Conservation (phyloP, 2,797 vertebrate genomes). For the Phalloptychus januarius region DNA sequence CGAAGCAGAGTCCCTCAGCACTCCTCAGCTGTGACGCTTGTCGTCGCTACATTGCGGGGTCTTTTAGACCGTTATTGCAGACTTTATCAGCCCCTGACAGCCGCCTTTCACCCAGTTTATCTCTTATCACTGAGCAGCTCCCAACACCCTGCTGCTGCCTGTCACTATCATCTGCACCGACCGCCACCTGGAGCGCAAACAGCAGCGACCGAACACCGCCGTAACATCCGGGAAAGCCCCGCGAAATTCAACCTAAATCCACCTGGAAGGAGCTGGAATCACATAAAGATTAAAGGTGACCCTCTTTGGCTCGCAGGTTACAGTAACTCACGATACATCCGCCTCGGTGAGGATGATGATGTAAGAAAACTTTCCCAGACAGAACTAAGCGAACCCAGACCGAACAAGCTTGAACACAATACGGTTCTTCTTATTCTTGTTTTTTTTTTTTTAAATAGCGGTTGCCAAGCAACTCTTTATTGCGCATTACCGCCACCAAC, state of each 20-base stretch:
- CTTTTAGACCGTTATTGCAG: conserved; percentile 68
- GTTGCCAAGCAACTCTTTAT: background rate
- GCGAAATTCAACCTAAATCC: no score
- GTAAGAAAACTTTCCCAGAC: conserved; percentile 67
- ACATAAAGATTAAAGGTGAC: conserved; percentile 67
- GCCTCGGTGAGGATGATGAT: conserved; percentile 43
- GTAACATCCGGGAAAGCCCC: background rate
- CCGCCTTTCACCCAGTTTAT: conserved; percentile 61
- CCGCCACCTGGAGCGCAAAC: conserved; percentile 5
- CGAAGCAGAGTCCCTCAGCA: conserved; percentile 17
- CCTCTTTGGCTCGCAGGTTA: conserved; percentile 26
- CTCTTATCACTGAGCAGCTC: conserved; percentile 61
- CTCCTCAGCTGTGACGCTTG: background rate
- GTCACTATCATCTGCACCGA: conserved; percentile 69
- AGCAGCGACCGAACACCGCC: background rate
- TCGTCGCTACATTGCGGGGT: conserved; percentile 34
- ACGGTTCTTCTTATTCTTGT: background rate
- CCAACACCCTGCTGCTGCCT: conserved; percentile 67
- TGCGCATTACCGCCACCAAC: background rate
- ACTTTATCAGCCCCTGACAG: conserved; percentile 78
- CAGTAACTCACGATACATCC: conserved; percentile 1
- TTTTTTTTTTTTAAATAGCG: background rate
- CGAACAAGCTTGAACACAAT: background rate
- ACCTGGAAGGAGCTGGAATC: background rate
- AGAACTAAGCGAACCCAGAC: conserved; percentile 52